These are phyloP conservation scores for Oscheius sp. DNA, from an alignment of 1,140 invertebrate species.

Conservation along the genomic window DNA sequence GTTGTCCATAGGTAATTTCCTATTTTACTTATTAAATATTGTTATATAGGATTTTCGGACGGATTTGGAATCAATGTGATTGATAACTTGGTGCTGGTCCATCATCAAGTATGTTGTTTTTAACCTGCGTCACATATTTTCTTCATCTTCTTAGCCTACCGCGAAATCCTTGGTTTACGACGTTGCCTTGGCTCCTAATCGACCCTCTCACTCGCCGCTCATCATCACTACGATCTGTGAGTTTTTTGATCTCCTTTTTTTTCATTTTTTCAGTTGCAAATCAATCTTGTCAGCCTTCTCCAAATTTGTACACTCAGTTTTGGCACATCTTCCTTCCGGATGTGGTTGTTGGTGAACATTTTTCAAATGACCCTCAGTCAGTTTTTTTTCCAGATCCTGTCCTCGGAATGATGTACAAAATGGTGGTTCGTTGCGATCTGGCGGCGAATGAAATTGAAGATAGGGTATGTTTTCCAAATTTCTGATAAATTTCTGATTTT, in stretches of 20 bases:
- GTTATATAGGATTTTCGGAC: conserved; percentile 17
- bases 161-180: conserved; percentile 18
- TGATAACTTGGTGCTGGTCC: conserved; percentile 22
- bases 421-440: conserved; percentile 6
- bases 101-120: too few relatives aligned
- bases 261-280: conserved; percentile 6
- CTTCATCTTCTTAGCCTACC: too few relatives aligned
- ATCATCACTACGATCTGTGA: conserved; percentile 12
- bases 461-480: too few relatives aligned
- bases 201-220: conserved; percentile 5
- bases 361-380: not conserved
- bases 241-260: not conserved
- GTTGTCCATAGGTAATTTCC: not conserved
- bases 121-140: too few relatives aligned
- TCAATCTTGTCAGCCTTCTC: conserved; percentile 11
- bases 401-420: conserved; percentile 15
- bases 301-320: conserved; percentile 14
- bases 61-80: conserved; percentile 20
- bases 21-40: not conserved
- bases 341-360: not conserved
- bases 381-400: conserved; percentile 5
- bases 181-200: not conserved
- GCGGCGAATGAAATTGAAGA: conserved; percentile 14
- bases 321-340: conserved; percentile 22
- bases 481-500: too few relatives aligned